Conservation (phyloP, 2,113 vertebrate species). For the Ammodytes marinus region DNA sequence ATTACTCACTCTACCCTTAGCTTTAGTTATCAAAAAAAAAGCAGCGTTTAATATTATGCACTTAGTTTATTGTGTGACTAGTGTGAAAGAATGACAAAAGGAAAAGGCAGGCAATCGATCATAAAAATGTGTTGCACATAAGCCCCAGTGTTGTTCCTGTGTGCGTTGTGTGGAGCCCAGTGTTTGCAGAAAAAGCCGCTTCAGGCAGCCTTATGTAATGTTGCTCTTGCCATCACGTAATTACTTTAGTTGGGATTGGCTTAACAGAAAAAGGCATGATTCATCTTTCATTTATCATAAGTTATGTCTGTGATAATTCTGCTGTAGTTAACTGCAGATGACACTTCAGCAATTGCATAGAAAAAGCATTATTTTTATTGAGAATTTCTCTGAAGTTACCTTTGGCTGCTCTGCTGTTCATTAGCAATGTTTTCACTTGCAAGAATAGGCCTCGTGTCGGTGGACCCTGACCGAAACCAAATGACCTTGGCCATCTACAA, state of each 20-base stretch:
- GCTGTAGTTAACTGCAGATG: constrained; percentile 66
- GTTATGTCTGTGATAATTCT: constrained; percentile 67
- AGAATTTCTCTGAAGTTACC: constrained; percentile 59
- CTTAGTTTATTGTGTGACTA: constrained; percentile 41
- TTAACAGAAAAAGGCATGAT: constrained; percentile 73
- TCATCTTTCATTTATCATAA: constrained; percentile 73
- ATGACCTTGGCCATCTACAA: constrained; percentile 83
- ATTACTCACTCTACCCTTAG: constrained; percentile 24
- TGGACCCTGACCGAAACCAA: constrained; percentile 82
- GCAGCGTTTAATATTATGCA: constrained; percentile 39
- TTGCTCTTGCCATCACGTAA: constrained; percentile 68
- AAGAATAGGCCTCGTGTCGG: constrained; percentile 70
- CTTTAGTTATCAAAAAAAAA: constrained; percentile 8
- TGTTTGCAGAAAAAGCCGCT: constrained; percentile 59
- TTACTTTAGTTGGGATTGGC: constrained; percentile 68
- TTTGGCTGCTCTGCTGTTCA: constrained; percentile 76
- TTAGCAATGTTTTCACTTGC: constrained; percentile 79
- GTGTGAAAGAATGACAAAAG: constrained; percentile 47
- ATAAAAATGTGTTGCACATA: constrained; percentile 61
- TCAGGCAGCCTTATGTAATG: constrained; percentile 63
- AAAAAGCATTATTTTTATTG: constrained; percentile 60
- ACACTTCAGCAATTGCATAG: constrained; percentile 55
- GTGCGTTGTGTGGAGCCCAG: constrained; percentile 54
- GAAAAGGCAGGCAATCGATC: constrained; percentile 59
- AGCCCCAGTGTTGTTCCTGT: constrained; percentile 63